Evolutionary conservation across 35 echinoderm and acorn worm genomes (phyloP).

Genomic region (Ophioderma brevispina): DNA sequence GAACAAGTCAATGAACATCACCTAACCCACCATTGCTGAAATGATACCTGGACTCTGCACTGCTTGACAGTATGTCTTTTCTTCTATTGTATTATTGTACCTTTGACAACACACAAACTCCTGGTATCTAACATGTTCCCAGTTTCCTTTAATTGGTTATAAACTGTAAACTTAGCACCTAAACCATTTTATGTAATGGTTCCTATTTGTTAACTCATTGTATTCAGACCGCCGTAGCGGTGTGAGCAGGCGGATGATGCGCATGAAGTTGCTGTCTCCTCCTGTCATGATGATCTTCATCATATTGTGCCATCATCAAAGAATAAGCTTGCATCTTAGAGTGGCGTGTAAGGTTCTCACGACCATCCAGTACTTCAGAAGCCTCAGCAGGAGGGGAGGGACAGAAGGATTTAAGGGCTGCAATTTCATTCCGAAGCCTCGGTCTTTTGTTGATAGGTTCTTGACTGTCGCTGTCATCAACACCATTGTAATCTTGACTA

Average conservation of each 20-base stretch:
- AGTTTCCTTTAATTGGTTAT: no score
- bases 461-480: not conserved
- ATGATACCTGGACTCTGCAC: no score
- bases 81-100: no score
- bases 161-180: no score
- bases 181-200: no score
- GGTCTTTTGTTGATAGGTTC: slow-evolving; percentile 1
- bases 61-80: no score
- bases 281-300: slow-evolving; percentile 40
- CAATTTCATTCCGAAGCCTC: not conserved
- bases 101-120: no score
- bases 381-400: slow-evolving; percentile 13
- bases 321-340: slow-evolving; percentile 66
- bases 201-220: no score
- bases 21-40: no score
- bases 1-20: no score
- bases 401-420: not conserved
- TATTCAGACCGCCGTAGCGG: slow-evolving; percentile 14
- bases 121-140: no score
- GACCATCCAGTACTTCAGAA: slow-evolving; percentile 16
- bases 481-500: slow-evolving; percentile 1
- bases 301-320: slow-evolving; percentile 62
- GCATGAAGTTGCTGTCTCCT: slow-evolving; percentile 21
- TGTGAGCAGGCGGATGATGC: slow-evolving; percentile 39
- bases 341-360: slow-evolving; percentile 27